Base-by-base conservation (phyloP, 2,113 vertebrate species). In the Corythornis madagascariensis region DNA sequence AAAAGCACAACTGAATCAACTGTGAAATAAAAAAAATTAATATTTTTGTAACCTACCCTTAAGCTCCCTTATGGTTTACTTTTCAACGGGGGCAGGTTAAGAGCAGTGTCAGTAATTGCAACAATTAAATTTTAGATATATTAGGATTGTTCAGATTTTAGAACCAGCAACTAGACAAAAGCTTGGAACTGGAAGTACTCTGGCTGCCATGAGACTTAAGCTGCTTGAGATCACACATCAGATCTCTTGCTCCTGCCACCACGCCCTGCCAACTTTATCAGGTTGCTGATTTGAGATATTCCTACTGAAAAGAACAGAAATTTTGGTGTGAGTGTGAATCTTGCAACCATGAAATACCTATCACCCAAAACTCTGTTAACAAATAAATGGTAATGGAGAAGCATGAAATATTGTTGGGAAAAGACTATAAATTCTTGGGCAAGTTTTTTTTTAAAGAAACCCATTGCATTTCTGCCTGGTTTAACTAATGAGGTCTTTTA, bases 401-500 rank as follows among this genome's bases (percentile, higher is more conserved):
- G 18, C 18, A 29, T 45, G n/a, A 94, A 89, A 57, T 64, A 43
- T 3, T 86, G 29, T 38, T 71, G 56, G 77, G 35, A 90, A 57
- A 20, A 47, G 38, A 60, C 50, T 70, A 20, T 8, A 24, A 86
- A 80, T 47, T 35, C 33, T 56, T 85, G 18, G 29, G 16, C 43
- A 93, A 94, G 63, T 8, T 38, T 67, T 82, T 50, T 71, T 83
- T 60, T 33, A 1, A 88, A 90, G n/a, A 10, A 95, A 91, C 55
- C n/a, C 33, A 70, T 88, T 66, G 57, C 25, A 65, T 19, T 87
- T 90, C 69, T 78, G 59, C 45, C 63, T 94, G 7, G 69, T 90
- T 82, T 70, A 92, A 95, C 59, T 72, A 84, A 96, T 69, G 38
- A 88, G 14, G 12, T 80, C 25, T 94, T 86, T 89, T 57, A 85